Conservation (phyloP, 2,888 invertebrate genomes). For the Leptopterna dolabrata region DNA sequence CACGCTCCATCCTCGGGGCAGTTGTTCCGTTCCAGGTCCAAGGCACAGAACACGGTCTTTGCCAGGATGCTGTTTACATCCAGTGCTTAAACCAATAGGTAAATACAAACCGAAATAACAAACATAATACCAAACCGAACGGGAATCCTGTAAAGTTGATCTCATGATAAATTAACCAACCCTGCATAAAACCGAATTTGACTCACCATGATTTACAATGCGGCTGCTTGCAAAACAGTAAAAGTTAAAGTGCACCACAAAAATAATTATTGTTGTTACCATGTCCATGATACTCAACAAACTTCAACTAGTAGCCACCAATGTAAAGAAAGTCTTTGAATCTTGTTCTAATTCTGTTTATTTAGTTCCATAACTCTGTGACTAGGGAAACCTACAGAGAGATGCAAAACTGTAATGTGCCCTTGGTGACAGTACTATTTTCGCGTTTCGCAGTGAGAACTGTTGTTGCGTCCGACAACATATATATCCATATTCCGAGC, state of each 20-base stretch:
- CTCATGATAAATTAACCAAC: too few relatives aligned
- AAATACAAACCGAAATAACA: background rate
- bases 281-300: too few relatives aligned
- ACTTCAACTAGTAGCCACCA: too few relatives aligned
- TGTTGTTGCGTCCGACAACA: too few relatives aligned
- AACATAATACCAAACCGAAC: background rate
- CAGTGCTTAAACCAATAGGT: background rate
- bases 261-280: background rate
- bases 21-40: background rate
- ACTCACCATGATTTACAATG: background rate
- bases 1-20: conserved; percentile 70
- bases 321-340: too few relatives aligned
- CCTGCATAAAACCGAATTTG: background rate
- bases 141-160: background rate
- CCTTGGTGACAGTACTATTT: too few relatives aligned
- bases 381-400: too few relatives aligned
- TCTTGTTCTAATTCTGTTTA: too few relatives aligned
- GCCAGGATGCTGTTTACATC: background rate
- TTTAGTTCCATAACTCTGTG: too few relatives aligned
- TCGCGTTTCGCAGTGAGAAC: too few relatives aligned
- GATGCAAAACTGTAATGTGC: too few relatives aligned
- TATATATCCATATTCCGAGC: too few relatives aligned
- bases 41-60: background rate
- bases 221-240: background rate
- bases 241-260: background rate